These are phyloP conservation scores for Phocides pigmalion DNA, from an alignment of 1,140 invertebrate genomes.

Conservation along the genomic window DNA sequence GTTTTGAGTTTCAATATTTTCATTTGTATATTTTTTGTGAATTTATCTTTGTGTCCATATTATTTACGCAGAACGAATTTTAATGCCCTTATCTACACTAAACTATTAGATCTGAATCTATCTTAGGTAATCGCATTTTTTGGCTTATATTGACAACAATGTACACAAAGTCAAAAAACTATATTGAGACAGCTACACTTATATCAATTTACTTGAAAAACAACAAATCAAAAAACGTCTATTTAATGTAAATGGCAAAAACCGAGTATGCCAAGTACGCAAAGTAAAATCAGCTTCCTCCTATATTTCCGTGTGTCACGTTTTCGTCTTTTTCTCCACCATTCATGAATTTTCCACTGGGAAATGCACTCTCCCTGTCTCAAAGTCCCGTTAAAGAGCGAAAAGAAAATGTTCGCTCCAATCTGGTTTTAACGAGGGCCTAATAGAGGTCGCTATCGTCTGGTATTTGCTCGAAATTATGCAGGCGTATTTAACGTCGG, in stretches of 20 bases:
- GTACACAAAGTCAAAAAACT: too few species aligned
- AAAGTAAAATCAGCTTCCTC: slow-evolving; percentile 21
- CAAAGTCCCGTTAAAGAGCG: slow-evolving; percentile 32
- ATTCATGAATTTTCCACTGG: slow-evolving; percentile 38
- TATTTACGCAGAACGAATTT: too few species aligned
- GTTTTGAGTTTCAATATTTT: too few species aligned
- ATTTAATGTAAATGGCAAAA: slow-evolving; percentile 8
- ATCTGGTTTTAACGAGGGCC: slow-evolving; percentile 52
- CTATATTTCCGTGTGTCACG: slow-evolving; percentile 28
- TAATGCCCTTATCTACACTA: too few species aligned
- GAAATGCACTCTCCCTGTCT: slow-evolving; percentile 24
- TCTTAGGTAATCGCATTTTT: too few species aligned
- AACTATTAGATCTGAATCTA: too few species aligned
- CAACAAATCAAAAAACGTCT: slow-evolving; percentile 11
- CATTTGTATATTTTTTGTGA: too few species aligned
- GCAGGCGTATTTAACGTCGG: slow-evolving; percentile 49
- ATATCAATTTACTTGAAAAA: not conserved
- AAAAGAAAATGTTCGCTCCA: slow-evolving; percentile 41
- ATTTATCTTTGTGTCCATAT: too few species aligned
- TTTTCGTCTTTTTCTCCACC: slow-evolving; percentile 31
- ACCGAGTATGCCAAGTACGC: slow-evolving; percentile 4
- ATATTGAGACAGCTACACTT: not conserved
- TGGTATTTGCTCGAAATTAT: slow-evolving; percentile 52
- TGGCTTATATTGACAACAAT: too few species aligned
- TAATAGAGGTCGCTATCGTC: slow-evolving; percentile 49